These are phyloP conservation scores for Cantharis nigra DNA, from an alignment of 2,888 invertebrate species.

Conservation along the genomic window DNA sequence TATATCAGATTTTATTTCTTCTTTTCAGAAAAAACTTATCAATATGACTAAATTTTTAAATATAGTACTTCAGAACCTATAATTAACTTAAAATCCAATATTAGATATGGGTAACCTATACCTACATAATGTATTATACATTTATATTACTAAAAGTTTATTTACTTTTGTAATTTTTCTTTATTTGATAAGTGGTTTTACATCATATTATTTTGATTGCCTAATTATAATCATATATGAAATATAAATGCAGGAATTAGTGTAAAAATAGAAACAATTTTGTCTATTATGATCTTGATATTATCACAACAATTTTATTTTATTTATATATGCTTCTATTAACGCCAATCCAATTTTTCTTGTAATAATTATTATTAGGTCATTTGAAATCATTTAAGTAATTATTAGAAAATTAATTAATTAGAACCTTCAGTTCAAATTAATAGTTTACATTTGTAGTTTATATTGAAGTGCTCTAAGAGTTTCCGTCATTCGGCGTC, in stretches of 20 bases:
- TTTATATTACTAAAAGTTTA: neutral
- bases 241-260: neutral
- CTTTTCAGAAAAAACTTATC: neutral
- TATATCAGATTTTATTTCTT: neutral
- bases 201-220: neutral
- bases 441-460: too few relatives aligned
- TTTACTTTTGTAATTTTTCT: neutral
- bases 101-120: neutral
- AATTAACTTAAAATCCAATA: neutral
- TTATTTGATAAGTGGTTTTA: neutral
- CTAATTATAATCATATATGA: neutral
- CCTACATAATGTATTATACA: too few relatives aligned
- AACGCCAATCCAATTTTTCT: too few relatives aligned
- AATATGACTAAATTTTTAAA: neutral
- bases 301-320: too few relatives aligned
- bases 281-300: too few relatives aligned
- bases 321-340: too few relatives aligned
- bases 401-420: too few relatives aligned
- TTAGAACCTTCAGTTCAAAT: too few relatives aligned
- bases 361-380: too few relatives aligned
- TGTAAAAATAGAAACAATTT: neutral
- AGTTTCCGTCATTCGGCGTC: too few relatives aligned
- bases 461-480: too few relatives aligned
- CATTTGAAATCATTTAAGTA: too few relatives aligned
- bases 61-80: neutral